These are phyloP conservation scores for Phorcus lineatus DNA, from an alignment of 2,888 invertebrate genomes.

Conservation along the genomic window DNA sequence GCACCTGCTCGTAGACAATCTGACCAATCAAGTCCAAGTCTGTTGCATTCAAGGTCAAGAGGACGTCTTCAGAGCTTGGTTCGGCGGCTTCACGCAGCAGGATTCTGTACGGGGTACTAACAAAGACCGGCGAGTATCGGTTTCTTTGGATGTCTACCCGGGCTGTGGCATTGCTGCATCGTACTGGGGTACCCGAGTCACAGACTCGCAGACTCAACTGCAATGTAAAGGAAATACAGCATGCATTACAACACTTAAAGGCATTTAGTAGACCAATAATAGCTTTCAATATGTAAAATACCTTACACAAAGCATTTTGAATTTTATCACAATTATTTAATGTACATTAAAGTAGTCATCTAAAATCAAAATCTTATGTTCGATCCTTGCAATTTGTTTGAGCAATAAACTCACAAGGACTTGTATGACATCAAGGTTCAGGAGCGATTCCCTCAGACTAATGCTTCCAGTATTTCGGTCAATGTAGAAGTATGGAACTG, in stretches of 20 bases:
- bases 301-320: too few relatives aligned
- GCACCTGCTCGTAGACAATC: constrained; percentile 52
- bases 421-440: constrained; percentile 43
- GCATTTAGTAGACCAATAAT: too few relatives aligned
- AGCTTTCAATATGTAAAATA: too few relatives aligned
- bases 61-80: constrained; percentile 29
- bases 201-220: constrained; percentile 55
- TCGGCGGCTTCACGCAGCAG: constrained; percentile 41
- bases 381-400: too few relatives aligned
- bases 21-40: constrained; percentile 51
- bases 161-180: constrained; percentile 57
- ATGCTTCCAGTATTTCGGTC: constrained; percentile 60
- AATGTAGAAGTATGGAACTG: constrained; percentile 60
- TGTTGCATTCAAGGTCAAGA: constrained; percentile 45
- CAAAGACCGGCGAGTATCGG: constrained; percentile 61
- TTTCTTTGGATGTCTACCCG: constrained; percentile 57
- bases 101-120: constrained; percentile 48
- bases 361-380: neutral
- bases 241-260: too few relatives aligned
- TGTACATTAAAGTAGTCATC: too few relatives aligned
- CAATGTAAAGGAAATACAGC: neutral
- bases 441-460: constrained; percentile 49
- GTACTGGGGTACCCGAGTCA: constrained; percentile 54
- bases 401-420: constrained; percentile 55
- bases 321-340: too few relatives aligned